Evolutionary conservation across 1,140 invertebrate genomes (phyloP).

Genomic region (Gyrodactylus salaris): DNA sequence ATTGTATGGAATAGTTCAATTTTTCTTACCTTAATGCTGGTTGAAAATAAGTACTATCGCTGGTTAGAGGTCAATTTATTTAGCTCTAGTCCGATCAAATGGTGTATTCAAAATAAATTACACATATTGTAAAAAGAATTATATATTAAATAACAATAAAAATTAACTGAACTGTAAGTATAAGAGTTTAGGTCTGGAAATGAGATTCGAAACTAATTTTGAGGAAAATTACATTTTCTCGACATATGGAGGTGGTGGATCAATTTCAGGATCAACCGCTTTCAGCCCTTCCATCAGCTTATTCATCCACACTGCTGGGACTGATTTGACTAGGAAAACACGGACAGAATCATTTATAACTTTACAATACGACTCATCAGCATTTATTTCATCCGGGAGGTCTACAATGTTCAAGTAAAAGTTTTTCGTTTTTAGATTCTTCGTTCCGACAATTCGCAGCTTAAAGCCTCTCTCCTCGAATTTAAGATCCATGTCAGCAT

Average conservation of each 20-base stretch:
- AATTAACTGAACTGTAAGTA: too few species aligned
- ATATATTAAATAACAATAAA: too few species aligned
- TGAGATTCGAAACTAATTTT: too few species aligned
- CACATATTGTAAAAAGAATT: too few species aligned
- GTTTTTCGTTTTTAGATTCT: not conserved
- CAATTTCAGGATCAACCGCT: not conserved
- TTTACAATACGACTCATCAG: not conserved
- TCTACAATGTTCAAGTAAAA: not conserved
- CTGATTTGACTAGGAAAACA: not conserved
- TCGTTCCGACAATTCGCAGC: not conserved
- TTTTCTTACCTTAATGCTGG: too few species aligned
- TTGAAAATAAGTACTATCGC: too few species aligned
- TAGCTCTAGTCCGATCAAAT: too few species aligned
- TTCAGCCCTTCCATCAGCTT: not conserved
- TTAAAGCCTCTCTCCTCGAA: not conserved
- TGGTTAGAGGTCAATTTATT: too few species aligned
- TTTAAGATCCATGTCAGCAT: not conserved
- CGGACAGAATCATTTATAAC: not conserved
- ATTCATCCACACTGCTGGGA: not conserved
- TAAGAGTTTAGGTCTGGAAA: too few species aligned
- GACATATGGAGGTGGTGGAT: not conserved
- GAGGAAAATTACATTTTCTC: not conserved
- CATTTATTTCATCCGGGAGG: not conserved
- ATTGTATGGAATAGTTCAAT: too few species aligned
- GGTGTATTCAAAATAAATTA: too few species aligned